Conservation (phyloP, 2,888 invertebrate species). For the Pheosia tremula region DNA sequence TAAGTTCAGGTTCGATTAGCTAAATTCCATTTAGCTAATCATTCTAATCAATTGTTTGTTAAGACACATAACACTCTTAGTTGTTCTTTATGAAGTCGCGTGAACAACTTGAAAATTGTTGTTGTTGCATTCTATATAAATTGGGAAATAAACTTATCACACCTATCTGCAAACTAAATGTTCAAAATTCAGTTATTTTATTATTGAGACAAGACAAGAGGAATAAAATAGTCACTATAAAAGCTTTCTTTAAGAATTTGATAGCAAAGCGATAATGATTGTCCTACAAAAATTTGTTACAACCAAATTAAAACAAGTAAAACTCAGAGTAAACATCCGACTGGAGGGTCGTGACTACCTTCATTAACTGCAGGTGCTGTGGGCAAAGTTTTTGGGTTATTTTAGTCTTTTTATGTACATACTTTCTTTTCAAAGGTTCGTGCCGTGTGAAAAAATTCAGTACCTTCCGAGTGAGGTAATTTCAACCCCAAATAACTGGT, state of each 20-base stretch:
- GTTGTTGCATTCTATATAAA: neutral
- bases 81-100: too few relatives aligned
- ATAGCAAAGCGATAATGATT: neutral
- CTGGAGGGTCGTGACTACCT: slow-evolving; percentile 28
- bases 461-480: slow-evolving; percentile 8
- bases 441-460: slow-evolving; percentile 6
- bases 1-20: too few relatives aligned
- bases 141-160: neutral
- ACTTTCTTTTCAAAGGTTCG: slow-evolving; percentile 7
- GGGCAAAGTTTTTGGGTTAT: slow-evolving; percentile 2
- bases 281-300: neutral
- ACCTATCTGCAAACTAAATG: neutral
- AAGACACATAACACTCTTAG: too few relatives aligned
- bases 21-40: too few relatives aligned
- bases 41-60: too few relatives aligned
- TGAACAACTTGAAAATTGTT: too few relatives aligned
- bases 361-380: slow-evolving; percentile 17
- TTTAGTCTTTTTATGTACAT: slow-evolving; percentile 12
- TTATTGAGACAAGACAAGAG: too few relatives aligned
- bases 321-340: slow-evolving; percentile 21
- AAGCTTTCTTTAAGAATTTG: neutral
- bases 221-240: too few relatives aligned
- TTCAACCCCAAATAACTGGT: slow-evolving; percentile 8
- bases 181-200: too few relatives aligned
- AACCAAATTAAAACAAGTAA: slow-evolving; percentile 28